phyloP scores from a whole-genome alignment of 2,113 vertebrate genomes.

The Myrmecophaga tridactyla region DNA sequence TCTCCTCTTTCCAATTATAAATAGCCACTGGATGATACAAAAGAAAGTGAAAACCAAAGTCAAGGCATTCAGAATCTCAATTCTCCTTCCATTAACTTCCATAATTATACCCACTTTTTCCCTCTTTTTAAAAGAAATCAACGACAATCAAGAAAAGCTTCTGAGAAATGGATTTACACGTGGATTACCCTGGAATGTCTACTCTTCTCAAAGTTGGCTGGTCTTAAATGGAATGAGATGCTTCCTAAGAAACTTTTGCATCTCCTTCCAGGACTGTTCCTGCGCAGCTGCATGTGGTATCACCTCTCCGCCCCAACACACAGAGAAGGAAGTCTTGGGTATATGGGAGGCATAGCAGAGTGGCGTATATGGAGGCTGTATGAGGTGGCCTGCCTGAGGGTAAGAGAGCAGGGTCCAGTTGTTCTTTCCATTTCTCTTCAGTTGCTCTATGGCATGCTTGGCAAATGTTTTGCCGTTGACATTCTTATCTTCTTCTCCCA shows the following conservation, averaged over 20 bases:
- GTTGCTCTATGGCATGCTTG: conserved; percentile 34
- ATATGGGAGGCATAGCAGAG: conserved; percentile 70
- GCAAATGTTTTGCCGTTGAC: conserved; percentile 51
- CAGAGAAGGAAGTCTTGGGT: accelerated
- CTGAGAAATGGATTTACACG: neutral
- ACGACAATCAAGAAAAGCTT: neutral
- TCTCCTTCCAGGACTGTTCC: conserved; percentile 81
- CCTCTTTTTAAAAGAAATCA: neutral
- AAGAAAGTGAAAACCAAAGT: neutral
- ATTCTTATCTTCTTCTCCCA: conserved; percentile 70
- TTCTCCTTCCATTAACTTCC: neutral
- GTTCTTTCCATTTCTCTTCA: conserved; percentile 62
- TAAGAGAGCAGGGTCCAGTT: conserved; percentile 74
- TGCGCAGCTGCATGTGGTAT: conserved; percentile 80
- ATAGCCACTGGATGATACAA: neutral
- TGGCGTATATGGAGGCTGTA: conserved; percentile 82
- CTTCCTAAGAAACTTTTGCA: conserved; percentile 80
- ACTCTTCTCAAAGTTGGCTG: conserved; percentile 57
- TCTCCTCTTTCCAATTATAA: too few species aligned
- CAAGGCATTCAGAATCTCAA: neutral
- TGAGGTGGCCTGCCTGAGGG: conserved; percentile 81
- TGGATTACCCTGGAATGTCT: neutral
- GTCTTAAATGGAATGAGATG: conserved; percentile 52
- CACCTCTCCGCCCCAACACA: conserved; percentile 79
- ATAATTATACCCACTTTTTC: neutral